These are phyloP conservation scores for Silurus glanis DNA, from an alignment of 2,113 vertebrate genomes.

Conservation along the genomic window DNA sequence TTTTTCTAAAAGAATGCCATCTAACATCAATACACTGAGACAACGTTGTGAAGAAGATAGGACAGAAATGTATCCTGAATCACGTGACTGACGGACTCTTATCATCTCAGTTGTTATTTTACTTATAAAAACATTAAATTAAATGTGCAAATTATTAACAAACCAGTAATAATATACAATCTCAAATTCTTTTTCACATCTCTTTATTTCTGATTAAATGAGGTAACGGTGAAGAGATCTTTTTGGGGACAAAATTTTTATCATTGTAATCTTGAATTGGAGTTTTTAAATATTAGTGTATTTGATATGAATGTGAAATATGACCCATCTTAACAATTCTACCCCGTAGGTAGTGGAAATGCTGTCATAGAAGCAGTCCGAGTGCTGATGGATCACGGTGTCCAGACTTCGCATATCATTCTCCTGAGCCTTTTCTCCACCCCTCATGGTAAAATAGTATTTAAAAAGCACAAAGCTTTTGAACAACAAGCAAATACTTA, in stretches of 20 bases:
- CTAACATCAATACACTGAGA: too few relatives aligned
- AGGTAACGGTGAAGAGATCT: background rate
- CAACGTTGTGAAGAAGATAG: too few relatives aligned
- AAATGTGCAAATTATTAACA: background rate
- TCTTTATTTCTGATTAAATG: background rate
- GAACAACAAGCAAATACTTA: background rate
- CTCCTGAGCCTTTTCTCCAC: slow-evolving; percentile 95
- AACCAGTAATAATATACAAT: background rate
- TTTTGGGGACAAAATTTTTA: too few relatives aligned
- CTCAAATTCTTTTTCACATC: background rate
- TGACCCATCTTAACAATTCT: slow-evolving; percentile 4
- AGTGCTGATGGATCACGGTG: slow-evolving; percentile 90
- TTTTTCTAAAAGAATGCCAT: too few relatives aligned
- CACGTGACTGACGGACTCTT: too few relatives aligned
- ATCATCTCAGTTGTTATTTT: too few relatives aligned
- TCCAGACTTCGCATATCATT: slow-evolving; percentile 89
- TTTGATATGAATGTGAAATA: background rate
- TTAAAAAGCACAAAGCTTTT: background rate
- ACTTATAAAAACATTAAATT: too few relatives aligned
- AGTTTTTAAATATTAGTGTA: background rate
- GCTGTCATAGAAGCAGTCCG: slow-evolving; percentile 94
- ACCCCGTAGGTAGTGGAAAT: slow-evolving; percentile 85
- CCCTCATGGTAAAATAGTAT: slow-evolving; percentile 80
- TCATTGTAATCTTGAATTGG: background rate
- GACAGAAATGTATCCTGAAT: too few relatives aligned